These are phyloP conservation scores for Hyalella azteca DNA, from an alignment of 2,888 invertebrate species.

Conservation along the genomic window DNA sequence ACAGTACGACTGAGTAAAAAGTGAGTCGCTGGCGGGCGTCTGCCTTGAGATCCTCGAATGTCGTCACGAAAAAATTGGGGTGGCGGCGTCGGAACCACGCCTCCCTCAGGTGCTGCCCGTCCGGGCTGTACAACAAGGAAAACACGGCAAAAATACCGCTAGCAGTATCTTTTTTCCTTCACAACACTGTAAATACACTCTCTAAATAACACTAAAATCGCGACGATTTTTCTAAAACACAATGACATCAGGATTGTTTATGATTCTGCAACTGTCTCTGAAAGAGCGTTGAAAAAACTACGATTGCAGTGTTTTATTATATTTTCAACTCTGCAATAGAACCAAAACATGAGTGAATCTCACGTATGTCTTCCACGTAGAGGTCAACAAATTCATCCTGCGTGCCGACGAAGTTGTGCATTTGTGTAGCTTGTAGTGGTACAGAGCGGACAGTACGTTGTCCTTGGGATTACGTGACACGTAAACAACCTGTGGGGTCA, in stretches of 20 bases:
- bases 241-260: too few species aligned
- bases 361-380: conserved; percentile 18
- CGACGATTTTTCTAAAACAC: too few species aligned
- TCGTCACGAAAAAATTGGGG: background rate
- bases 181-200: too few species aligned
- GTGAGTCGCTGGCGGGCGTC: background rate
- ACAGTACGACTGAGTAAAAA: too few species aligned
- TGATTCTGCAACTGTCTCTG: too few species aligned
- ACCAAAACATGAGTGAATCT: too few species aligned
- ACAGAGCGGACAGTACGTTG: conserved; percentile 26
- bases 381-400: conserved; percentile 29
- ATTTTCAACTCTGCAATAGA: too few species aligned
- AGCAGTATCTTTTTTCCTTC: too few species aligned
- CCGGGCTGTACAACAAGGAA: conserved; percentile 16
- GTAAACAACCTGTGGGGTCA: conserved; percentile 4
- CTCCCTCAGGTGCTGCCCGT: conserved; percentile 9
- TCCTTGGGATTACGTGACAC: conserved; percentile 21
- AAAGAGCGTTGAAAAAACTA: too few species aligned
- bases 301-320: too few species aligned
- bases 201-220: too few species aligned
- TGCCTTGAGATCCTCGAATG: conserved; percentile 30
- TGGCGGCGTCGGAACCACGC: conserved; percentile 6
- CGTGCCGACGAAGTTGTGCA: background rate
- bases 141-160: too few species aligned
- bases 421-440: conserved; percentile 3